phyloP scores from a whole-genome alignment of 1,140 invertebrate genomes.

The Calycopis cecrops region DNA sequence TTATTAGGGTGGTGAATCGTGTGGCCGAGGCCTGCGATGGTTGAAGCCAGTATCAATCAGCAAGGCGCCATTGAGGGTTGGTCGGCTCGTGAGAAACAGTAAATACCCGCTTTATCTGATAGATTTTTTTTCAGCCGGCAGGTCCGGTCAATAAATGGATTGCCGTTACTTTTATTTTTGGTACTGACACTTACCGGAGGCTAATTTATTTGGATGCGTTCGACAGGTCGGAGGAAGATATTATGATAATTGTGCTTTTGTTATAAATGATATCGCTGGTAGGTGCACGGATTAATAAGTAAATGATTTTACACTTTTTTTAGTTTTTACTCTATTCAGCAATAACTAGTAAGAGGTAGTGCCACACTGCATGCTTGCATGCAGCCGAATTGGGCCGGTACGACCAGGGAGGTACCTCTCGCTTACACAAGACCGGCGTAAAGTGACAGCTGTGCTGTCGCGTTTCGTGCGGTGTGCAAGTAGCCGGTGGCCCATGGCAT shows the following conservation, averaged over 20 bases:
- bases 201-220: conserved; percentile 65
- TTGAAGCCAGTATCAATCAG: conserved; percentile 69
- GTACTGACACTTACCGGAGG: conserved; percentile 46
- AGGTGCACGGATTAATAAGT: too few species aligned
- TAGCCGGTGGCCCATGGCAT: too few species aligned
- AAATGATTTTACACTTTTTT: too few species aligned
- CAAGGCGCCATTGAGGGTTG: conserved; percentile 71
- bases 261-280: conserved; percentile 19
- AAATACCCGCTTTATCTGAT: conserved; percentile 73
- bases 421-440: too few species aligned
- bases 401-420: too few species aligned
- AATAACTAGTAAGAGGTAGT: too few species aligned
- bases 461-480: too few species aligned
- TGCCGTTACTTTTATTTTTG: conserved; percentile 71
- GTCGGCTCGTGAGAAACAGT: conserved; percentile 69
- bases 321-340: too few species aligned
- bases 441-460: too few species aligned
- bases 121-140: conserved; percentile 65
- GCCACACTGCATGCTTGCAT: too few species aligned
- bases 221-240: conserved; percentile 47
- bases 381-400: too few species aligned
- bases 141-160: conserved; percentile 72
- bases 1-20: conserved; percentile 32
- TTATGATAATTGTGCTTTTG: conserved; percentile 46
- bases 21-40: conserved; percentile 44